Base-by-base conservation (phyloP, 2,888 invertebrate species). In the Micropterix aruncella region DNA sequence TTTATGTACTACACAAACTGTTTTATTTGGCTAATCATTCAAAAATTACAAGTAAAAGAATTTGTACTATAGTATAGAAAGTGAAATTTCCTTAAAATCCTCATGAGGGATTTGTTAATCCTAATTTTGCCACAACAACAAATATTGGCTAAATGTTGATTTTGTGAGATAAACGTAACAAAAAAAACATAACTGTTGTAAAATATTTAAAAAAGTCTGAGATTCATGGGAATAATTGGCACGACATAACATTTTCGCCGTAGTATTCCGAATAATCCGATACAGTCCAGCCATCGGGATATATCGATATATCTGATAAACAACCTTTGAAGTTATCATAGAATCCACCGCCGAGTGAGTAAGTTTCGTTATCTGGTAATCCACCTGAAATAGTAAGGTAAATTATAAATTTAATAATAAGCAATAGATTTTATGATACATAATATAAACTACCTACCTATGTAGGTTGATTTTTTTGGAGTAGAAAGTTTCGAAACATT, bases 271-370 rank as follows among this genome's bases (percentile, higher is more conserved):
- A 60, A 47, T 60, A 69, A 51, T 66, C 61, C 1, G 56, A 59
- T 16, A 66, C 47, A 43, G 56, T 60, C 7, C 53, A 55, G 3
- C 42, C 37, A 9, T 58, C 53, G 44, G 62, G 59, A 38, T 53
- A 55, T 1, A 63, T 75, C 41, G 74, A 67, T 54, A 77, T 71
- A 50, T 73, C 69, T 56, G 75, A 74, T 49, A 77, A 67, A 54
- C 77, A 78, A 46, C 77, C 77, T 56, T 70, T 72, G 54, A 77
- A 77, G 48, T 76, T 73, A 46, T 70, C 59, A 3, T 66, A 65
- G 53, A 72, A 78, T 37, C 69, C 58, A 48, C 65, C 68, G 50
- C 64, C 69, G 3, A 70, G 60, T 57, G 59, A 53, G 50, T 57
- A 52, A 59, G 61, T 56, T 42, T 65, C 62, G 45, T 66, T 62